Base-by-base conservation (phyloP, 2,113 vertebrate species). In the Vanacampus margaritifer region DNA sequence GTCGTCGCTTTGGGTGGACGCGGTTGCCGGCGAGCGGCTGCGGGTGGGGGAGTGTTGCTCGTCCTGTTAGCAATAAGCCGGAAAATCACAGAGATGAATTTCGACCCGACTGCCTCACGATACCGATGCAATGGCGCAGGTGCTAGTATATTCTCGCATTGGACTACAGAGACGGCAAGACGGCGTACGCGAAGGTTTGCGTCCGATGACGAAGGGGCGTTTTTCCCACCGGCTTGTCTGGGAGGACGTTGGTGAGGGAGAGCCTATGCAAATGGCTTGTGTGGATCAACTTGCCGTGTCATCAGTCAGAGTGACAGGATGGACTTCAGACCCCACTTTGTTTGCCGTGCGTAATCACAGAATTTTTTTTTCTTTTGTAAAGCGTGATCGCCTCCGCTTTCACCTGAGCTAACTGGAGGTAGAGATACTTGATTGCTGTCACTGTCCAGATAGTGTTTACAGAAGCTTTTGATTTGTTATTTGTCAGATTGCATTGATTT, bases 41-140 rank as follows among this genome's bases (percentile, higher is more conserved):
- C 74, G 64, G 74, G 72, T 82, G 73, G 50, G 80, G 82, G 77
- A 82, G 79, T 64, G 72, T 69, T 67, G 79, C 77, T 85, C 81
- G 59, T 76, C 83, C 61, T 78, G 69, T 88, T 86, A 82, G 88
- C 88, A 90, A 90, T 89, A 90, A 88, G 83, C 83, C 86, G 83
- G 65, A 68, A 81, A 69, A 82, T 76, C 79, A 61, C 75, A 84
- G 84, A 82, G 87, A 81, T 74, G 72, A 85, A 81, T 75, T 74
- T 83, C 64, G 81, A 64, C 67, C 76, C 43, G 75, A 87, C 81
- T 80, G 84, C 84, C 81, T 82, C 83, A 81, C 56, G 70, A 75
- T 79, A 84, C 79, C 80, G 75, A 87, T 85, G 85, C 84, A 85
- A 85, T 83, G 86, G 84, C 83, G 56, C n/a, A 41, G 87, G 81